Evolutionary conservation across 2,113 vertebrate species (phyloP).

Genomic region (Toxotes chatareus): DNA sequence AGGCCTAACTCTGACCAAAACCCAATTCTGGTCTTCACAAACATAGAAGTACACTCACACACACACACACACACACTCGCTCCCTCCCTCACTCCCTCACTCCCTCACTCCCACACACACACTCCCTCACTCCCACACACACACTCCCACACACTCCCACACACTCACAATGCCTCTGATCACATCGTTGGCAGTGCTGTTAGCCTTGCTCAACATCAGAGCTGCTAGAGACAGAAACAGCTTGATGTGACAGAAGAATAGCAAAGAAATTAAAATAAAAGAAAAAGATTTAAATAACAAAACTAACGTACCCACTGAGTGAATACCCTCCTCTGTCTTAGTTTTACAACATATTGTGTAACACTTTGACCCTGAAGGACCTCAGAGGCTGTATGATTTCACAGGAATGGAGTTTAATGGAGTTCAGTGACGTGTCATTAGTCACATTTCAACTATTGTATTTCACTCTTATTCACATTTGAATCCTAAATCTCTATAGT

Average conservation of each 20-base stretch:
- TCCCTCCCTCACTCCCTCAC: conserved; percentile 9
- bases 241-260: conserved; percentile 52
- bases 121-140: conserved; percentile 10
- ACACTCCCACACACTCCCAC: conserved; percentile 35
- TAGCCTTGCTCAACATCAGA: conserved; percentile 61
- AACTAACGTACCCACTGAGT: conserved; percentile 27
- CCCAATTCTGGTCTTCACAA: too few species aligned
- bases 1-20: too few species aligned
- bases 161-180: conserved; percentile 20
- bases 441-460: conserved; percentile 8
- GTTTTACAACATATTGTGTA: conserved; percentile 43
- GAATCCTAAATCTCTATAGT: neutral
- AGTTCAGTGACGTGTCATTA: neutral
- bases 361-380: conserved; percentile 35
- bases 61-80: conserved; percentile 13
- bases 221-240: conserved; percentile 52
- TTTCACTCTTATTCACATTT: conserved; percentile 24
- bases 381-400: conserved; percentile 15
- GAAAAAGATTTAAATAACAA: conserved; percentile 34
- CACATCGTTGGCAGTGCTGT: conserved; percentile 50
- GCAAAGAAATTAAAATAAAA: conserved; percentile 27
- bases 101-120: conserved; percentile 33
- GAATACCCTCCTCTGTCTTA: conserved; percentile 22
- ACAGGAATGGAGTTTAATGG: conserved; percentile 3
- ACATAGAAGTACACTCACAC: too few species aligned